These are phyloP conservation scores for Macrotis lagotis DNA, from an alignment of 2,113 vertebrate species.

Conservation along the genomic window DNA sequence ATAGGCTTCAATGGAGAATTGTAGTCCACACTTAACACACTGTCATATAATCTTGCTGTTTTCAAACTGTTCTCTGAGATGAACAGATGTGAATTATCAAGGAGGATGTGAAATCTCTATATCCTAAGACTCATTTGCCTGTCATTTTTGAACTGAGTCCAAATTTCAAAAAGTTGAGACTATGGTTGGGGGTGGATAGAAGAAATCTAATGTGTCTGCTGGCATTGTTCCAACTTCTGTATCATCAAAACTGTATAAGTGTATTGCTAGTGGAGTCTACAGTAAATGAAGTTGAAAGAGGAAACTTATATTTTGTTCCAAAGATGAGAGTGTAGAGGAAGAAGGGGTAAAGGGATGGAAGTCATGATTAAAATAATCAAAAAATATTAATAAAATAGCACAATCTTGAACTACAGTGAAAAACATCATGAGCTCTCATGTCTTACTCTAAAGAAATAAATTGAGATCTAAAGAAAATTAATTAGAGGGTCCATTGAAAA, in stretches of 20 bases:
- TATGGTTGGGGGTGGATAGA: conserved; percentile 49
- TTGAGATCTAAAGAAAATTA: conserved; percentile 7
- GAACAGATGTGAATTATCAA: conserved; percentile 24
- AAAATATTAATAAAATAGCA: not conserved
- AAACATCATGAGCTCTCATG: not conserved
- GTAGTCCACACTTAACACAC: not conserved
- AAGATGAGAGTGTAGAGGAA: conserved; percentile 37
- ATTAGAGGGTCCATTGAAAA: not conserved
- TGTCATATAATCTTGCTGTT: not conserved
- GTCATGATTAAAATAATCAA: conserved; percentile 10
- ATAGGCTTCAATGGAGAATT: not conserved
- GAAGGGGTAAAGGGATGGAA: not conserved
- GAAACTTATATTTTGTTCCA: conserved; percentile 47
- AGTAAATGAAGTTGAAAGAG: conserved; percentile 68
- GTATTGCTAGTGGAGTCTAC: conserved; percentile 49
- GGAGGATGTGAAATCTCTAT: conserved; percentile 51
- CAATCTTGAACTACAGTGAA: conserved; percentile 3
- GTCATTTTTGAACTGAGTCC: conserved; percentile 50
- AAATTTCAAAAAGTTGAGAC: conserved; percentile 72
- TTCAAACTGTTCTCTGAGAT: conserved; percentile 25
- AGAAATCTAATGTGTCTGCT: conserved; percentile 78
- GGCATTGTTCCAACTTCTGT: conserved; percentile 63
- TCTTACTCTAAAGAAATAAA: conserved; percentile 25
- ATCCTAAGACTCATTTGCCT: conserved; percentile 42
- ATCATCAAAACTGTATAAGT: conserved; percentile 43